Base-by-base conservation (phyloP, 2,797 vertebrate genomes). In the Hylomyscus alleni region DNA sequence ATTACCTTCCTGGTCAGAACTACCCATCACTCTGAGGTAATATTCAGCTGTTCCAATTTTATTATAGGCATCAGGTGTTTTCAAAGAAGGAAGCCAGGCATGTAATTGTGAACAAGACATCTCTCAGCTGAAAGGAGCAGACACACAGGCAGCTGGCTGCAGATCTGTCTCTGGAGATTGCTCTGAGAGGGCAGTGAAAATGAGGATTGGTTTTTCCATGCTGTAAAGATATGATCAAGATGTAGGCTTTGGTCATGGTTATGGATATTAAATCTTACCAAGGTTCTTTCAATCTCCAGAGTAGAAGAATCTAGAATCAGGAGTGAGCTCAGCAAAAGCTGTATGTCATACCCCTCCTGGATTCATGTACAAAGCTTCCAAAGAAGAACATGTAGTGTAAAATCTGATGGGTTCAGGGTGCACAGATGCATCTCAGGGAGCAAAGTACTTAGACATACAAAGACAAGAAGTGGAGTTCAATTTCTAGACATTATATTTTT, bases 21-120 rank as follows among this genome's bases (percentile, higher is more conserved):
- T 65, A 65, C 47, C 50, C 80, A 56, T 62, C 29, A 50, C 22
- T 92, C 17, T 44, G 50, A 94, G 40, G 52, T 29, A 93, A 90
- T 87, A 93, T 31, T 81, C 50, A 80, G 34, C 37, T 86, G 44
- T 83, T 82, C 19, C 37, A 78, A 73, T 84, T 85, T 81, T 86
- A 89, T 75, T 90, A 44, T 50, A 26, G 60, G 54, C 75, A 58
- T 24, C 91, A 95, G 72, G 76, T 52, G 34, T 92, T 93, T 94
- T 84, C 54, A 93, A 87, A 96, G 65, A 84, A 95, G 34, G 76
- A 93, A 92, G 44, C 73, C 89, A 90, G 44, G 37, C 76, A 47
- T 72, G 40, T 95, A 95, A 95, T 65, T 92, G 56, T 95, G 84
- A 95, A 82, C 34, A 80, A 88, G 88, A 90, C 62, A 26, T 92